phyloP scores from a whole-genome alignment of 1,140 invertebrate genomes.

The Sycophila sp. region DNA sequence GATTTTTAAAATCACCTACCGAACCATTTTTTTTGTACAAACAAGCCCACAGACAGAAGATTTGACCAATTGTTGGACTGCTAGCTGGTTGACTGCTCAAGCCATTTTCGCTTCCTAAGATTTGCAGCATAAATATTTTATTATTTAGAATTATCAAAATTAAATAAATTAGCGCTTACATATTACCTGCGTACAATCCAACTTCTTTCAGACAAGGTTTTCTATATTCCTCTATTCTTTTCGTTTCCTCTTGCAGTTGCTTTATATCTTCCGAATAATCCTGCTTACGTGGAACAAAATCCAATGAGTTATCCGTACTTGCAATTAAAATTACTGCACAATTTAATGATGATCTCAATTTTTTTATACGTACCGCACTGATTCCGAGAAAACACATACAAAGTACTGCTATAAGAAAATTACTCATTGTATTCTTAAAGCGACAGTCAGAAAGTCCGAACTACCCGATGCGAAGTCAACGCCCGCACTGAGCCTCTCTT shows the following conservation, averaged over 20 bases:
- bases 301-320: background rate
- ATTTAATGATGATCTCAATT: background rate
- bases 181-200: background rate
- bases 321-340: background rate
- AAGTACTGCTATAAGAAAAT: background rate
- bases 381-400: background rate
- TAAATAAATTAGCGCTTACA: background rate
- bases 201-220: constrained; percentile 4
- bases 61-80: background rate
- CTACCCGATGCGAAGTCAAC: background rate
- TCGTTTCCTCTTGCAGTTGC: background rate
- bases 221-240: constrained; percentile 3
- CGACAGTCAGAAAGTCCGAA: background rate
- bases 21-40: background rate
- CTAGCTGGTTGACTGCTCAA: background rate
- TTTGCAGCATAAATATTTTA: background rate
- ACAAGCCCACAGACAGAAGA: background rate
- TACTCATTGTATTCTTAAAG: no score
- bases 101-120: background rate
- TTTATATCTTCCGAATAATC: background rate
- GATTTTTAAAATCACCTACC: no score
- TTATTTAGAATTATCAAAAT: background rate
- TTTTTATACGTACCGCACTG: background rate
- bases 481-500: background rate
- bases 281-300: background rate